Base-by-base conservation (phyloP, 2,888 invertebrate species). In the Aporophyla lueneburgensis region DNA sequence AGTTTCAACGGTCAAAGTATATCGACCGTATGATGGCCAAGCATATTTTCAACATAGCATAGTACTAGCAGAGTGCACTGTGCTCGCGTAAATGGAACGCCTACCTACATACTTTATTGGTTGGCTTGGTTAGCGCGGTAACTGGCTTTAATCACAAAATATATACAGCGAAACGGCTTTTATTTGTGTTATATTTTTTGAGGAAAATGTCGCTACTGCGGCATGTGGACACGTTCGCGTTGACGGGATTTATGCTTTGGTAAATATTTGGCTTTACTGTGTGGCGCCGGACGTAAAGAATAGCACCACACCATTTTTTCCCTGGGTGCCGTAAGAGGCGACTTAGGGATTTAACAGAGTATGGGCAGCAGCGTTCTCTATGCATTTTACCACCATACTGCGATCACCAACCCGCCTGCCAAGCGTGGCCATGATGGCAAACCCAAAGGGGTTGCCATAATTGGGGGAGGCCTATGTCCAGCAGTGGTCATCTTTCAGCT, bases 21-120 rank as follows among this genome's bases (percentile, higher is more conserved):
- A 78, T 27, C n/a, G 40, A 43, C 10, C n/a, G 51, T 43, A 68
- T 49, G 49, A 40, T 5, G 4, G 24, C 21, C 21, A 24, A 43
- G 19, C 16, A 21, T 21, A 49, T 12, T 62, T 76, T 53, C 24
- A 53, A 21, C 16, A 19, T 19, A 46, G 24, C 10, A 5, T 16
- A n/a, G 5, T 62, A 40, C n/a, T n/a, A 43, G n/a, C 16, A 16
- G 2, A 62, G 10, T 6, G 12, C 9, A 67, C 24, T 24, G 21
- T 66, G 67, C 16, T 40, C 58, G 66, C 33, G 46, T 49, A 27
- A 77, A 66, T 77, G 53, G 67, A 56, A 77, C 24, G 46, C 21
- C 19, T 21, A 40, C n/a, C n/a, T n/a, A n/a, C n/a, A n/a, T n/a
- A n/a, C 9, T 66, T 49, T 77, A 51, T 74, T 74, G 74, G 74